Evolutionary conservation across 2,113 vertebrate genomes (phyloP), one percentile per base, ranked within the genome.

Genomic region (Microtus pennsylvanicus): DNA sequence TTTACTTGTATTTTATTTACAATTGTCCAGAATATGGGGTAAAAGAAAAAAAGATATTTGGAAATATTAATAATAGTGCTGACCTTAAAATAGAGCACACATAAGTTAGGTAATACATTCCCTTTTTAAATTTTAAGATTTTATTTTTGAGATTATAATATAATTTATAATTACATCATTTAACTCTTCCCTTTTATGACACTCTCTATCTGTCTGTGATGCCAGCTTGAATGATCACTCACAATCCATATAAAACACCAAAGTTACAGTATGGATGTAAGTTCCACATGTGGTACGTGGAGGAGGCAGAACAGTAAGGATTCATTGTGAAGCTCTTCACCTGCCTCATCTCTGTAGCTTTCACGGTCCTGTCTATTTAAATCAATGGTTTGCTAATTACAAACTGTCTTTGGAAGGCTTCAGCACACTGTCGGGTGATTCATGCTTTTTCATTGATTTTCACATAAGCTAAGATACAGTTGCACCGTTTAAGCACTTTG

Each of bases 361-460:
- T 97, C 94, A 50, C 96, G 95, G 97, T 96, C 97, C 94, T 97
- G 97, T 96, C 96, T 98, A 70, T 98, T 96, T 96, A 74, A 97
- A 98, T 98, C 98, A 96, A 98, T 98, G 94, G 63, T 96, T 97
- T 98, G 97, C 98, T 98, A 98, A 98, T 98, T 98, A 98, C 97
- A 97, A 97, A 97, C 98, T 97, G 97, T 98, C 96, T 98, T 95
- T 97, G 98, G 97, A 98, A 98, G 88, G 80, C 97, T 98, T 96
- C 93, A 94, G 96, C 93, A 52, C 3, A 38, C 97, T 98, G 98
- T 94, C 96, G 87, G 97, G 95, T 98, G 98, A 99, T 98, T 98
- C 98, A 98, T 98, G 98, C 93, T 97, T 98, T 98, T 97, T 94
- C 96, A 98, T 98, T 99, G 98, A 98, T 98, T 99, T 98, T 98